Percentiles rank a stretch among this genome's conserved stretches.
These are phyloP conservation scores for Tokudaia tokunoshimensis DNA, from an alignment of 2,797 vertebrate genomes.

Conservation along the genomic window DNA sequence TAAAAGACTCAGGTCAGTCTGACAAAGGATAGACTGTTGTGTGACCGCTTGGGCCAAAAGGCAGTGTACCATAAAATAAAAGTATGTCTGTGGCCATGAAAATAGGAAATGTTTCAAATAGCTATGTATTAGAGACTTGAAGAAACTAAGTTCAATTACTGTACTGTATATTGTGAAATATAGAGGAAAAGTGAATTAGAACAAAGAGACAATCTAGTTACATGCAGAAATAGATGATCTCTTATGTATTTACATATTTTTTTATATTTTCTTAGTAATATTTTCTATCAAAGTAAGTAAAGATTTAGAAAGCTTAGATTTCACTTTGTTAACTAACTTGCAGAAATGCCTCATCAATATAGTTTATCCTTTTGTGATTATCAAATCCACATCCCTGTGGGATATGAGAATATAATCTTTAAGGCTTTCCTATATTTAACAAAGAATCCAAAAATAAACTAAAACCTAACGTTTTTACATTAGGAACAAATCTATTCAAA, in stretches of 20 bases:
- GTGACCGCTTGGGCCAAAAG: constrained; percentile 48
- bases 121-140: not conserved
- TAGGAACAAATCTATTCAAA: not conserved
- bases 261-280: not conserved
- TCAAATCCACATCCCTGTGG: not conserved
- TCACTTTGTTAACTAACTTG: constrained; percentile 33
- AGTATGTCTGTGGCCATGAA: not conserved
- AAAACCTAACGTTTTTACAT: not conserved
- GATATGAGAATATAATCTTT: not conserved
- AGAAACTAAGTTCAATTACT: constrained; percentile 22
- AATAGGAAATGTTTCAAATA: constrained; percentile 48
- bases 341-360: constrained; percentile 25
- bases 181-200: not conserved
- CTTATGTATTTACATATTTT: not conserved
- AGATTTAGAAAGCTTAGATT: not conserved
- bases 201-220: not conserved
- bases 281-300: not conserved
- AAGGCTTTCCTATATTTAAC: not conserved
- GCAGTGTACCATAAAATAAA: not conserved
- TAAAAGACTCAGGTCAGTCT: not conserved
- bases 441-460: constrained; percentile 29
- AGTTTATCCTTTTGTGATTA: not conserved
- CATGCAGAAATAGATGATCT: not conserved
- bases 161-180: constrained; percentile 12
- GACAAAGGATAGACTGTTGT: constrained; percentile 47